phyloP scores from a whole-genome alignment of 2,797 vertebrate genomes.

The Hippoglossus hippoglossus region DNA sequence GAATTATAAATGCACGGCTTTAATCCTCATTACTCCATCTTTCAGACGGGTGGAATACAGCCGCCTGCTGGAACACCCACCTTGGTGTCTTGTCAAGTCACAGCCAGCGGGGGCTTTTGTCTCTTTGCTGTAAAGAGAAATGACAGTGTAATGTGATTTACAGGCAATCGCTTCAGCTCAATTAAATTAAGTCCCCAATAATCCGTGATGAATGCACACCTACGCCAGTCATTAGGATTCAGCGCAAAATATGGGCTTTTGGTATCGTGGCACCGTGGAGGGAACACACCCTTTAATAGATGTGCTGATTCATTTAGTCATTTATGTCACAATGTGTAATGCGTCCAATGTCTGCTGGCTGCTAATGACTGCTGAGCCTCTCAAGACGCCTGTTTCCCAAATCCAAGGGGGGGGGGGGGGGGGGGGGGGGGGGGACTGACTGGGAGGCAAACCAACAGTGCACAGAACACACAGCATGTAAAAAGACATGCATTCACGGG shows the following conservation, averaged over 20 bases:
- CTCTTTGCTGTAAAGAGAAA: slow-evolving; percentile 82
- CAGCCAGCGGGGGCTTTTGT: slow-evolving; percentile 78
- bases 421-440: slow-evolving; percentile 28
- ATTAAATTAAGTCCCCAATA: slow-evolving; percentile 87
- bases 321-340: slow-evolving; percentile 80
- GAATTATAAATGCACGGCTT: slow-evolving; percentile 74
- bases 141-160: slow-evolving; percentile 88
- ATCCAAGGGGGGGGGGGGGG: slow-evolving; percentile 27
- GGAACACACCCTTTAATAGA: slow-evolving; percentile 85
- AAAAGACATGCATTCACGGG: slow-evolving; percentile 29
- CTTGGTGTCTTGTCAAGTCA: slow-evolving; percentile 77
- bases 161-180: slow-evolving; percentile 83
- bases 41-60: slow-evolving; percentile 51
- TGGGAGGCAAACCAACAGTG: slow-evolving; percentile 54
- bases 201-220: slow-evolving; percentile 86
- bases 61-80: slow-evolving; percentile 78
- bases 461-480: slow-evolving; percentile 24
- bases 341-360: slow-evolving; percentile 71
- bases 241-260: slow-evolving; percentile 85
- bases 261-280: slow-evolving; percentile 75
- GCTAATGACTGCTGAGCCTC: slow-evolving; percentile 79
- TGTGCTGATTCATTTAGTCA: slow-evolving; percentile 83
- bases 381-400: slow-evolving; percentile 58
- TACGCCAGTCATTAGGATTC: slow-evolving; percentile 86
- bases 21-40: slow-evolving; percentile 78